Percentiles rank a stretch among this genome's conserved stretches.
phyloP scores from a whole-genome alignment of 2,888 invertebrate species.

The Perizoma affinitatum region DNA sequence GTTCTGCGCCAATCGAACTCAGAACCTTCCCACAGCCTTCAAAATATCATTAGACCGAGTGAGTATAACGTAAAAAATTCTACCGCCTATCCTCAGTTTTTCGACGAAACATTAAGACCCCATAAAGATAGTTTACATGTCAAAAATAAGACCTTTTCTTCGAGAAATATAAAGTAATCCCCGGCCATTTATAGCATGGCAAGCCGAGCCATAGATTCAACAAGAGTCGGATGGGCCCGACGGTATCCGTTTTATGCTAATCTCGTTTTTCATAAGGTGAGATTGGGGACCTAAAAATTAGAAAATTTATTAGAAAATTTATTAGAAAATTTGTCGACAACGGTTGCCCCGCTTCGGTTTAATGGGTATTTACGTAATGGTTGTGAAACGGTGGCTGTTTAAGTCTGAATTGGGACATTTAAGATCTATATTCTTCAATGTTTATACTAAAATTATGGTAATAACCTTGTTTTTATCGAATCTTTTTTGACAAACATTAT shows the following conservation, averaged over 20 bases:
- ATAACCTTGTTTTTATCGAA: neutral
- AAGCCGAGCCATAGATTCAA: constrained; percentile 1
- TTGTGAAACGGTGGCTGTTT: constrained; percentile 7
- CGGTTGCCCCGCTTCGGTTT: constrained; percentile 17
- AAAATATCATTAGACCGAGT: too few relatives aligned
- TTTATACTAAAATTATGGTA: neutral
- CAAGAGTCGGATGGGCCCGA: constrained; percentile 16
- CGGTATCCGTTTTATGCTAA: constrained; percentile 30
- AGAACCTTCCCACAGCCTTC: too few relatives aligned
- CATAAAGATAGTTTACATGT: neutral
- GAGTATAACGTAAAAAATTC: too few relatives aligned
- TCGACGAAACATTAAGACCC: too few relatives aligned
- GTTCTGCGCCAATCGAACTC: too few relatives aligned
- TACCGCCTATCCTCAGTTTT: too few relatives aligned
- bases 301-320: too few relatives aligned
- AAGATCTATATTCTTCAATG: neutral
- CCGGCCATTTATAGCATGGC: neutral
- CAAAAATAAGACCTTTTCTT: neutral
- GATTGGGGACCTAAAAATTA: constrained; percentile 25
- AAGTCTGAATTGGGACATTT: neutral
- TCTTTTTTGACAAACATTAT: too few relatives aligned
- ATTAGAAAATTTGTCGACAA: constrained; percentile 29
- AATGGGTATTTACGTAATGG: constrained; percentile 22
- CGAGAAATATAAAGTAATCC: neutral
- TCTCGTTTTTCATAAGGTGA: constrained; percentile 38